These are phyloP conservation scores for Simalia tracyae DNA, from an alignment of 2,797 vertebrate genomes.

Conservation along the genomic window DNA sequence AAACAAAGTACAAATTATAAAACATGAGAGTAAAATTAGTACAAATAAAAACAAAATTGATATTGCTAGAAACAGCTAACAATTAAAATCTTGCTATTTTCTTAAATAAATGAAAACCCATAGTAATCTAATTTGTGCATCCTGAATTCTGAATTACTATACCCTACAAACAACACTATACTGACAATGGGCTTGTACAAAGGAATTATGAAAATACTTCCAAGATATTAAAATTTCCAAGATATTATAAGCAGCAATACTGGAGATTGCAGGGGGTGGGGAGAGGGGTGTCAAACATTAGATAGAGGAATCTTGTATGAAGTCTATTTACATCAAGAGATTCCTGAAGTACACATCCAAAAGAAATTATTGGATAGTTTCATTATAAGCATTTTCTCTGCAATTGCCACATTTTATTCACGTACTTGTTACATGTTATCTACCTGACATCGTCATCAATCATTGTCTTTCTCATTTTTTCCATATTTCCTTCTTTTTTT, in stretches of 20 bases:
- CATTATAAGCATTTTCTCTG: background rate
- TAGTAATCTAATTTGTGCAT: too few species aligned
- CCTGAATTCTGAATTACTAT: background rate
- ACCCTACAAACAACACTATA: constrained; percentile 33
- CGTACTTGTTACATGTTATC: background rate
- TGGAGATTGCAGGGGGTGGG: too few species aligned
- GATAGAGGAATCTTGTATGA: background rate
- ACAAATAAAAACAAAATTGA: too few species aligned
- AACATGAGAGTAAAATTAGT: too few species aligned
- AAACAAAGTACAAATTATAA: too few species aligned
- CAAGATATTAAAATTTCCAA: background rate
- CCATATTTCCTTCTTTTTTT: background rate
- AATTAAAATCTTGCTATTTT: too few species aligned
- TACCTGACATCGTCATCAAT: background rate
- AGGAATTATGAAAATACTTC: background rate
- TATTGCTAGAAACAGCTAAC: too few species aligned
- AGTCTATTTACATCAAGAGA: background rate
- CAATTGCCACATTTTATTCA: background rate
- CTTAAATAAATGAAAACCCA: too few species aligned
- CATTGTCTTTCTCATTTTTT: background rate
- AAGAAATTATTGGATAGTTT: background rate
- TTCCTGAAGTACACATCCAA: background rate
- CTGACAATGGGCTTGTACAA: constrained; percentile 18
- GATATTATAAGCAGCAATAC: background rate
- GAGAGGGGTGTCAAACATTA: background rate